phyloP scores from a whole-genome alignment of 2,888 invertebrate genomes.

The Tridacna gigas region DNA sequence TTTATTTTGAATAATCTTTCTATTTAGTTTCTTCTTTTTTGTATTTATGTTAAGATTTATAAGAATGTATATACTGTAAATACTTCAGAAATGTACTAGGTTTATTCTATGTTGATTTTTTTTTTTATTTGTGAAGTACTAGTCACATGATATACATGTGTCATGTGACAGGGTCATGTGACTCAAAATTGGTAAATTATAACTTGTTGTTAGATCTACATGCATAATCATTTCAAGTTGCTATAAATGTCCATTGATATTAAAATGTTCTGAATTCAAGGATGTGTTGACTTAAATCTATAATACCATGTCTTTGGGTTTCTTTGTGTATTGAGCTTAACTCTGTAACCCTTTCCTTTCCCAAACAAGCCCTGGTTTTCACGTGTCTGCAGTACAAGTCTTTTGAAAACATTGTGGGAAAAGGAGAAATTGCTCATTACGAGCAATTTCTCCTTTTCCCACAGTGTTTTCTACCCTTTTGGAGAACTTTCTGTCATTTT shows the following conservation, averaged over 20 bases:
- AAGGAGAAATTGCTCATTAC: no score
- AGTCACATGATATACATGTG: slow-evolving; percentile 45
- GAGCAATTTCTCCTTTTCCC: no score
- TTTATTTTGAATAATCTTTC: no score
- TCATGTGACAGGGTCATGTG: slow-evolving; percentile 43
- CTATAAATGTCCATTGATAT: slow-evolving; percentile 64
- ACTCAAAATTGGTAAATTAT: slow-evolving; percentile 20
- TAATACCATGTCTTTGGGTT: background rate
- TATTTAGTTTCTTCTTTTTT: background rate
- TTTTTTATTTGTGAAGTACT: slow-evolving; percentile 26
- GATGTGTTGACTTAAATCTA: background rate
- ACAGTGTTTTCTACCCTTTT: no score
- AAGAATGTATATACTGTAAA: slow-evolving; percentile 19
- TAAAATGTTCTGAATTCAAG: slow-evolving; percentile 41
- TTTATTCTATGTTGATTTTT: slow-evolving; percentile 6
- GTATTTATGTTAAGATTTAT: slow-evolving; percentile 31
- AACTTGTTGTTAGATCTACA: slow-evolving; percentile 29
- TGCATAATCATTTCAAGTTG: slow-evolving; percentile 64
- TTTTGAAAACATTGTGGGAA: no score
- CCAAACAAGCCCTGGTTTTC: no score
- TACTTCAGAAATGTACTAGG: slow-evolving; percentile 3
- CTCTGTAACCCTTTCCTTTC: background rate
- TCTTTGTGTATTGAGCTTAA: background rate
- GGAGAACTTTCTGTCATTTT: no score
- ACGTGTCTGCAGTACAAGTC: no score